Percentiles rank a stretch among this genome's conserved stretches.
Evolutionary conservation across 2,113 vertebrate species (phyloP).

Genomic region (Neodon shergylaensis): DNA sequence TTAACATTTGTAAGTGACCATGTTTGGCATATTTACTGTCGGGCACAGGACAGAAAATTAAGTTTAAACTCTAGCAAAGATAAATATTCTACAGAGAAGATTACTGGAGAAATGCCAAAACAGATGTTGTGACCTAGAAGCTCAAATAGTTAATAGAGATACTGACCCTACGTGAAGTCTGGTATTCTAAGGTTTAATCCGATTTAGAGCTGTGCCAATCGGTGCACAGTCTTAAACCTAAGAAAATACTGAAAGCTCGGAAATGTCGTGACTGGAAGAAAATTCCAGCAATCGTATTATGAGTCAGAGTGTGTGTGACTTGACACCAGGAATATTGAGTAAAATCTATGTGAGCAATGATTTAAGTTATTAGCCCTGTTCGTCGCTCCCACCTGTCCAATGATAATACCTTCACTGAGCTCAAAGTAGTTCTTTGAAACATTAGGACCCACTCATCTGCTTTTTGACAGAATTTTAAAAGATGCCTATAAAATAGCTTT

Average conservation of each 20-base stretch:
- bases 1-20: conserved; percentile 1
- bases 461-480: conserved; percentile 63
- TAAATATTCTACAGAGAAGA: conserved; percentile 32
- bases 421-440: conserved; percentile 62
- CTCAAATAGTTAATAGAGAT: conserved; percentile 24
- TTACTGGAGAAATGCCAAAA: conserved; percentile 28
- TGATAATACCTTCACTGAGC: conserved; percentile 53
- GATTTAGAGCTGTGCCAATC: conserved; percentile 55
- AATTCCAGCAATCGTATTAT: neutral
- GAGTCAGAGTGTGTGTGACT: conserved; percentile 17
- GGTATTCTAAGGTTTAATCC: conserved; percentile 46
- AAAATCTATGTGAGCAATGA: conserved; percentile 26
- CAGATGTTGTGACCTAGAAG: neutral
- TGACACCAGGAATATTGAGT: conserved; percentile 31
- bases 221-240: conserved; percentile 16
- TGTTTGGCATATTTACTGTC: neutral
- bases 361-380: conserved; percentile 43
- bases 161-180: neutral
- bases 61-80: neutral
- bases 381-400: conserved; percentile 47
- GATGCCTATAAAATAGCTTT: conserved; percentile 57
- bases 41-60: neutral
- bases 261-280: conserved; percentile 44
- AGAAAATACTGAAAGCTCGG: conserved; percentile 24
- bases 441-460: conserved; percentile 30